Evolutionary conservation across 2,797 vertebrate species (phyloP).

Genomic region (Falco naumanni): DNA sequence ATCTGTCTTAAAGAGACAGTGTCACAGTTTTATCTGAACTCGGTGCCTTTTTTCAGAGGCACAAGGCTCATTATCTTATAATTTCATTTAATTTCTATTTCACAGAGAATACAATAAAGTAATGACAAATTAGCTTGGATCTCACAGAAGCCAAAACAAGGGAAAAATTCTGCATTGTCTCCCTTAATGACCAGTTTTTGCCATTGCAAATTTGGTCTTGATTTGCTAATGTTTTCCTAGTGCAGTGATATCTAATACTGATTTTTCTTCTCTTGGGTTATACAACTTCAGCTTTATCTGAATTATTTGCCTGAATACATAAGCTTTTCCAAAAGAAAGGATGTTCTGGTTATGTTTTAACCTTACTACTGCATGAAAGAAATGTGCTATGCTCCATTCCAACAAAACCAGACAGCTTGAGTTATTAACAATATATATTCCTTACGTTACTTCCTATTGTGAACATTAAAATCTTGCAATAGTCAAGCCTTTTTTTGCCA

Average conservation of each 20-base stretch:
- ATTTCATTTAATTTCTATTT: slow-evolving; percentile 15
- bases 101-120: not conserved
- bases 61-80: not conserved
- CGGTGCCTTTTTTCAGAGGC: not conserved
- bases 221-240: not conserved
- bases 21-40: not conserved
- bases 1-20: not conserved
- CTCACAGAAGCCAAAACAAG: not conserved
- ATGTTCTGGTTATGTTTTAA: not conserved
- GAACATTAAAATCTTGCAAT: not conserved
- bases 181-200: not conserved
- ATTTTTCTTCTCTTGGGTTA: not conserved
- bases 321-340: not conserved
- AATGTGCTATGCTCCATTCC: not conserved
- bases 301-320: not conserved
- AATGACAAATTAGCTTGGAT: not conserved
- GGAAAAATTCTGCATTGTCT: not conserved
- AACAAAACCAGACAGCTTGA: not conserved
- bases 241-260: not conserved
- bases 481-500: not conserved
- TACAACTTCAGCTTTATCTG: not conserved
- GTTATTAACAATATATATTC: not conserved
- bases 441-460: not conserved
- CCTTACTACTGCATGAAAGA: not conserved
- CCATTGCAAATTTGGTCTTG: not conserved